Evolutionary conservation across 2,113 vertebrate species (phyloP).

Genomic region (Anolis sagrei): DNA sequence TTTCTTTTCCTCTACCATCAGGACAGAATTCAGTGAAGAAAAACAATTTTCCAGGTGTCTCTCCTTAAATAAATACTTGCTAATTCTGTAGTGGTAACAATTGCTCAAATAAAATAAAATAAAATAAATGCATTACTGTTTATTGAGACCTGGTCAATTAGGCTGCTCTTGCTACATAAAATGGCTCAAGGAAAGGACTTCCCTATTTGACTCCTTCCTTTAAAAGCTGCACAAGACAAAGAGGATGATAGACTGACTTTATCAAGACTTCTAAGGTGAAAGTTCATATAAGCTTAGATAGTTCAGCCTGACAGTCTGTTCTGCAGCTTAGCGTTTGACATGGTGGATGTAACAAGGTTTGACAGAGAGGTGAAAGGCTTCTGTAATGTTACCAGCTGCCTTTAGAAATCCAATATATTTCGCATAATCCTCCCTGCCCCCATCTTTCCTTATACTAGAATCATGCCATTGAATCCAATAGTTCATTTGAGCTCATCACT

Average conservation of each 20-base stretch:
- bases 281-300: slow-evolving; percentile 54
- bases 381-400: slow-evolving; percentile 46
- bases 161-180: neutral
- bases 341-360: slow-evolving; percentile 22
- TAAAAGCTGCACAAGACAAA: slow-evolving; percentile 21
- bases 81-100: slow-evolving; percentile 37
- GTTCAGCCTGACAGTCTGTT: slow-evolving; percentile 53
- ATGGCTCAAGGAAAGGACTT: neutral
- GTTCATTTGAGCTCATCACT: neutral
- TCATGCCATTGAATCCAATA: neutral
- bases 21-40: slow-evolving; percentile 53
- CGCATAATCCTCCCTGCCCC: neutral
- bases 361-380: slow-evolving; percentile 17
- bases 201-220: neutral
- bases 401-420: slow-evolving; percentile 31
- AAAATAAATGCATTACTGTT: slow-evolving; percentile 37
- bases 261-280: slow-evolving; percentile 48
- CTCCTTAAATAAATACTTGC: slow-evolving; percentile 51
- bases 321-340: slow-evolving; percentile 13
- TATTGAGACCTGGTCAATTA: slow-evolving; percentile 11
- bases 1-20: neutral
- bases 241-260: slow-evolving; percentile 38
- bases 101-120: slow-evolving; percentile 27
- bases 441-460: slow-evolving; percentile 23
- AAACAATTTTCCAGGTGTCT: slow-evolving; percentile 59